phyloP scores from a whole-genome alignment of 2,113 vertebrate genomes.

The Grammatotria lemairii region DNA sequence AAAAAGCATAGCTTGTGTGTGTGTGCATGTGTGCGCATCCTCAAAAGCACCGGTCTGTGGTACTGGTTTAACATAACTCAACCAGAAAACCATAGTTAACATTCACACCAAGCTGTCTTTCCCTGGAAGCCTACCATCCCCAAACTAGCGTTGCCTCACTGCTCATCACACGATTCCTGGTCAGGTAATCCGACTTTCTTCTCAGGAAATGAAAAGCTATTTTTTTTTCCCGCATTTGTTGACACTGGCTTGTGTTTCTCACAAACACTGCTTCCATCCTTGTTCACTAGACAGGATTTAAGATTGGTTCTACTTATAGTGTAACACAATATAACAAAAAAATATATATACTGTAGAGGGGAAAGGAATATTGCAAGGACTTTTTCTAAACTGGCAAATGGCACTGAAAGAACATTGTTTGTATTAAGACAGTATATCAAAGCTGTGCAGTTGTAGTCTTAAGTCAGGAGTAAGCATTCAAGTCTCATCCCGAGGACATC shows the following conservation, averaged over 20 bases:
- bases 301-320: background rate
- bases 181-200: background rate
- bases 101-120: background rate
- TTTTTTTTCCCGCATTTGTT: background rate
- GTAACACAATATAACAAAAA: background rate
- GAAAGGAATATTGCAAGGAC: background rate
- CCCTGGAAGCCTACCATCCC: background rate
- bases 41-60: background rate
- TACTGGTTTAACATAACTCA: background rate
- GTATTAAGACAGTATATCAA: background rate
- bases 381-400: background rate
- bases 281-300: background rate
- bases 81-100: constrained; percentile 14
- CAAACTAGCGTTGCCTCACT: background rate
- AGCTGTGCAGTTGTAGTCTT: background rate
- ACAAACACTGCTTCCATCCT: background rate
- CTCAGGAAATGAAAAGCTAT: background rate
- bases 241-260: background rate
- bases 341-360: background rate
- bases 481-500: background rate
- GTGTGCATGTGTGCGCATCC: background rate
- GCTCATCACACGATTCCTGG: constrained; percentile 4
- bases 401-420: background rate
- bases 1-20: background rate
- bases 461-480: background rate